Base-by-base conservation (phyloP, 2,888 invertebrate genomes). In the Heliconius aoede region DNA sequence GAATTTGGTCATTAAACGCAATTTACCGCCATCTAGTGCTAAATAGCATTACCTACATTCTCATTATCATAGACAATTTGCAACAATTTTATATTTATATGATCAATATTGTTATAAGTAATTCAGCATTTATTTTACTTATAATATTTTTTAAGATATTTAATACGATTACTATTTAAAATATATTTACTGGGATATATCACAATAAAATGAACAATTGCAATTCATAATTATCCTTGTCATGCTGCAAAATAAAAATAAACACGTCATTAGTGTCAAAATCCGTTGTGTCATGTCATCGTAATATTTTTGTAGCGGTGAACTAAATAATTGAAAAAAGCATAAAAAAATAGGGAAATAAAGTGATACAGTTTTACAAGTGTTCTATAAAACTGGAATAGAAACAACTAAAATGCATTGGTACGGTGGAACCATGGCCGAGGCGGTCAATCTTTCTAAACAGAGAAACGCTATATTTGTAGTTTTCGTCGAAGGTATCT, bases 361-460 rank as follows among this genome's bases (percentile, higher is more conserved):
- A 82, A 76, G 81, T 68, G 72, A 77, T 79, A 83, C 83, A 86
- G 84, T 32, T 87, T 87, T 85, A 82, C 85, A 88, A 86, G 85
- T 89, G 85, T 84, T 79, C 85, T 87, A 84, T 84, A 86, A 87
- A 88, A 89, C 83, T 82, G 81, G 81, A 76, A 78, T 78, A 75
- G 72, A 40, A 76, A 64, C 61, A 68, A 55, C 46, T 78, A 81
- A 46, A 73, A 98, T 98, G 98, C 96, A 96, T 95, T 98, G 98
- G 98, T 98, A 96, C 90, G 93, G 95, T 78, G 98, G 98, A 82
- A 96, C 95, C 85, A 97, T 98, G 86, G 96, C 96, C 11, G 97
- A 97, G 85, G 98, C 98, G 73, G 97, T 98, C 67, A 95, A 95
- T 30, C 88, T 95, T 80, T 97, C 98, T 0, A 98, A 98, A 93